Percentiles rank a stretch among this genome's conserved stretches.
phyloP scores from a whole-genome alignment of 64 coral and sea anemone species.

The Astreopora myriophthalma region DNA sequence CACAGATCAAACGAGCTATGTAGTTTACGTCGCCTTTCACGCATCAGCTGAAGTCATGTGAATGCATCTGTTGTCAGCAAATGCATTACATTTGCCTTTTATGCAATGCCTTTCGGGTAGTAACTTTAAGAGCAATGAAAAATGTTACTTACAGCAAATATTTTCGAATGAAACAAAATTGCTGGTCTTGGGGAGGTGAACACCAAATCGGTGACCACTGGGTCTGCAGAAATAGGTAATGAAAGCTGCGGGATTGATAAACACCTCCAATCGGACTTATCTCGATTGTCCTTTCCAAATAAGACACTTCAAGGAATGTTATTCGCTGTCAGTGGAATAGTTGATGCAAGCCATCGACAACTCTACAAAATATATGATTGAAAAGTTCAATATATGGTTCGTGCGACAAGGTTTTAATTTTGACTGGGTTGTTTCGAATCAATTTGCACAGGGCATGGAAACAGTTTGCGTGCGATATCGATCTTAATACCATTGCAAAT shows the following conservation, averaged over 20 bases:
- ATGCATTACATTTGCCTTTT: neutral
- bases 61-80: neutral
- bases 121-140: neutral
- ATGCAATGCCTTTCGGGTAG: slow-evolving; percentile 43
- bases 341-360: neutral
- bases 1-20: slow-evolving; percentile 18
- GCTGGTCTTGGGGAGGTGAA: neutral
- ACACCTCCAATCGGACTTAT: neutral
- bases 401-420: too few relatives aligned
- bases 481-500: too few relatives aligned
- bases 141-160: slow-evolving; percentile 23
- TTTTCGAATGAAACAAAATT: slow-evolving; percentile 6
- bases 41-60: neutral
- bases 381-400: neutral
- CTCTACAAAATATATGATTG: neutral
- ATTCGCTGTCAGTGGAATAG: neutral
- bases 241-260: neutral
- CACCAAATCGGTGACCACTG: neutral
- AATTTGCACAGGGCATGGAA: neutral
- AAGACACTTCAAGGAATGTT: neutral
- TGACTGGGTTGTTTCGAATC: too few relatives aligned
- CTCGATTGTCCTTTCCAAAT: neutral
- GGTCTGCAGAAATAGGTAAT: neutral
- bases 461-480: neutral
- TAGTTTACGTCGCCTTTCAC: neutral